A percentile compares a stretch with the other conserved stretches of the same genome.
Conservation (phyloP, 1,140 invertebrate genomes). For the Zaprionus davidi region DNA sequence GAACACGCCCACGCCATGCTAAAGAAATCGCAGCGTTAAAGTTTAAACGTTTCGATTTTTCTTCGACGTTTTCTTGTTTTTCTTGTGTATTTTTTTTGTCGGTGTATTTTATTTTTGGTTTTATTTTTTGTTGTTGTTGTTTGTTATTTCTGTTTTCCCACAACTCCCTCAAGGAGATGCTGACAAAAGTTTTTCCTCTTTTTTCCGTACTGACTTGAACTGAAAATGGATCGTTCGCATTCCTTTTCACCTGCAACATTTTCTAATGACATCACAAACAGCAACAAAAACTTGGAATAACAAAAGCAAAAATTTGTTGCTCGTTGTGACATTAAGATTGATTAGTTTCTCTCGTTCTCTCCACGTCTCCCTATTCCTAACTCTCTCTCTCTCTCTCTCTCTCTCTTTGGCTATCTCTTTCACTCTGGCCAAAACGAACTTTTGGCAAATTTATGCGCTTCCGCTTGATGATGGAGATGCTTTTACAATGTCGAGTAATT, state of each 20-base stretch:
- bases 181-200: conserved; percentile 48
- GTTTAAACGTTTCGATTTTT: conserved; percentile 65
- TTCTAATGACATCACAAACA: conserved; percentile 77
- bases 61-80: conserved; percentile 36
- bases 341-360: conserved; percentile 65
- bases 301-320: conserved; percentile 63
- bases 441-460: conserved; percentile 67
- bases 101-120: conserved; percentile 13
- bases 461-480: conserved; percentile 54
- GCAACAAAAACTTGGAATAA: conserved; percentile 47
- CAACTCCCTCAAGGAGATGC: conserved; percentile 24
- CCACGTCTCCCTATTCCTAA: not conserved
- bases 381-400: not conserved
- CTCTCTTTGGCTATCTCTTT: not conserved
- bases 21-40: conserved; percentile 62
- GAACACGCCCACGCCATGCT: conserved; percentile 34
- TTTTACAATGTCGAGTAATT: conserved; percentile 50
- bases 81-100: not conserved
- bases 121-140: conserved; percentile 15
- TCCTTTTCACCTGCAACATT: conserved; percentile 79
- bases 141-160: conserved; percentile 15
- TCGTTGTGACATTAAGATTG: conserved; percentile 76
- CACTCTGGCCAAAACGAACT: conserved; percentile 31
- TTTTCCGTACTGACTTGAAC: conserved; percentile 28
- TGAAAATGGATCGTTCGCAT: conserved; percentile 66